phyloP scores from a whole-genome alignment of 2,888 invertebrate genomes.

The Mesorhabditis spiculigera region DNA sequence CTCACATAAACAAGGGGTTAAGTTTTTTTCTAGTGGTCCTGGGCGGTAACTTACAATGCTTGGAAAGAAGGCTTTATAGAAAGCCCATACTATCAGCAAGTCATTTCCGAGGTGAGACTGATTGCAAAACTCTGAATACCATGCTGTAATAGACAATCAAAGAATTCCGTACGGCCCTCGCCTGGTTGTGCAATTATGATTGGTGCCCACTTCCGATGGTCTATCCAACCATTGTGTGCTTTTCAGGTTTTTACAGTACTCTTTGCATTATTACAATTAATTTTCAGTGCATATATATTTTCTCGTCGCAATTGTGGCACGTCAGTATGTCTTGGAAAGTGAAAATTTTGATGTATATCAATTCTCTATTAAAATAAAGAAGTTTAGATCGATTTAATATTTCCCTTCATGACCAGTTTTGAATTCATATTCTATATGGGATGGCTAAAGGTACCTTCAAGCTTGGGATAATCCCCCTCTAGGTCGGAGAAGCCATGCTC shows the following conservation, averaged over 20 bases:
- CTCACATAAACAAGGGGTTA: not conserved
- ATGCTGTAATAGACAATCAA: constrained; percentile 34
- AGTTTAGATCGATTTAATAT: constrained; percentile 36
- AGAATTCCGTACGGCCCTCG: constrained; percentile 47
- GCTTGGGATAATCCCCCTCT: not conserved
- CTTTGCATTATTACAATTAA: not conserved
- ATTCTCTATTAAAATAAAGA: not conserved
- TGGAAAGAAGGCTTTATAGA: constrained; percentile 36
- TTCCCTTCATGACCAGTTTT: constrained; percentile 48
- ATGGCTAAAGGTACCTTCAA: constrained; percentile 42
- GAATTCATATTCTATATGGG: constrained; percentile 49
- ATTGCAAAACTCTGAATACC: not conserved
- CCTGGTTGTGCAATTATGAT: constrained; percentile 52
- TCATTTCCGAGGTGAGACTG: constrained; percentile 26
- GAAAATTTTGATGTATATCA: not conserved
- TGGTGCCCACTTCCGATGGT: constrained; percentile 55
- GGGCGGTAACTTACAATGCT: constrained; percentile 36
- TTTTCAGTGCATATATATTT: constrained; percentile 27
- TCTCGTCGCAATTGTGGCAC: constrained; percentile 36
- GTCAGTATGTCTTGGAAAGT: constrained; percentile 33
- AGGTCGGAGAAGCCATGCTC: constrained; percentile 43
- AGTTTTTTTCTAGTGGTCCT: constrained; percentile 25
- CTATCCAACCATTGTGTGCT: constrained; percentile 54
- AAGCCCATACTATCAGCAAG: constrained; percentile 35
- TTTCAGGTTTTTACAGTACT: constrained; percentile 21